Percentiles rank a stretch among this genome's conserved stretches.
Conservation (phyloP, 2,888 invertebrate genomes). For the Neuroscelio doddi region DNA sequence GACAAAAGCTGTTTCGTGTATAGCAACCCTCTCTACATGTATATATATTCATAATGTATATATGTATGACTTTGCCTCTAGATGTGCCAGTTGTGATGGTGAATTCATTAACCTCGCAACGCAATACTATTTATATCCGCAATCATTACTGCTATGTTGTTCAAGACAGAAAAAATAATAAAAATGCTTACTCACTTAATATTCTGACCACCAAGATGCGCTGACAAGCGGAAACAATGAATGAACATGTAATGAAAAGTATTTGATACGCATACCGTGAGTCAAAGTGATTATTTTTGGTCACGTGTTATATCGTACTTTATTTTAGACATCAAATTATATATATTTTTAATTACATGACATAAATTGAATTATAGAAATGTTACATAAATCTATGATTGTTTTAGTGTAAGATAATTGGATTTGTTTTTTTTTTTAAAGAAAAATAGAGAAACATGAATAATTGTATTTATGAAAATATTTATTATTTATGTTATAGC, state of each 20-base stretch:
- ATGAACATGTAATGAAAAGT: conserved; percentile 40
- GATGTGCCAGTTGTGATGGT: conserved; percentile 34
- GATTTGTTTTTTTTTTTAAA: too few relatives aligned
- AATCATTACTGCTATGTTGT: conserved; percentile 39
- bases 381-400: too few relatives aligned
- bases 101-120: conserved; percentile 50
- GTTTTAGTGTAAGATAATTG: too few relatives aligned
- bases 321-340: too few relatives aligned
- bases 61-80: conserved; percentile 31
- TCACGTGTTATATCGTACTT: too few relatives aligned
- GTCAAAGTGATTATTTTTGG: conserved; percentile 26
- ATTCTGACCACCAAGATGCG: conserved; percentile 48
- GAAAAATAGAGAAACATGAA: too few relatives aligned
- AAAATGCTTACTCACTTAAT: conserved; percentile 51
- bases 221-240: conserved; percentile 50
- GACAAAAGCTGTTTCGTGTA: conserved; percentile 19
- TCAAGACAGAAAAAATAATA: conserved; percentile 22
- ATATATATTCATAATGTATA: conserved; percentile 32
- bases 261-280: conserved; percentile 48
- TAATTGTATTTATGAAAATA: too few relatives aligned
- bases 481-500: too few relatives aligned
- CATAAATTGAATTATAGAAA: too few relatives aligned
- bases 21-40: conserved; percentile 8
- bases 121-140: conserved; percentile 43
- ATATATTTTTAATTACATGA: too few relatives aligned